Percentiles rank a stretch among this genome's conserved stretches.
Conservation (phyloP, 2,888 invertebrate species). For the Ormyrus nitidulus region DNA sequence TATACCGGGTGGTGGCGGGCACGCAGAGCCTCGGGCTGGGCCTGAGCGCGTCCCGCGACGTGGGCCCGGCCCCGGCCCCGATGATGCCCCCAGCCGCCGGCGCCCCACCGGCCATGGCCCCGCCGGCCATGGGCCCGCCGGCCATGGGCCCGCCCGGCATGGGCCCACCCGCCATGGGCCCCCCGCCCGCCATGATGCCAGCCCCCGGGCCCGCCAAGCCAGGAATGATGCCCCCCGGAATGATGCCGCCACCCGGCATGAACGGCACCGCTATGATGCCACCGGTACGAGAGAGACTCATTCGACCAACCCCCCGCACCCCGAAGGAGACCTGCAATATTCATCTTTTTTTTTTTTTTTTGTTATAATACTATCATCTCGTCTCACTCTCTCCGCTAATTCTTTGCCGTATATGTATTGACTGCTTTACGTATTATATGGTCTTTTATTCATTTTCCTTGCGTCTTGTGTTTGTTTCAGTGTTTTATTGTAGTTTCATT, state of each 20-base stretch:
- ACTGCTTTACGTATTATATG: not conserved
- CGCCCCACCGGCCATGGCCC: conserved; percentile 59
- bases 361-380: not conserved
- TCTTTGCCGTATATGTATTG: not conserved
- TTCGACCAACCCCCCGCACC: conserved; percentile 56
- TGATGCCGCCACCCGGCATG: conserved; percentile 8
- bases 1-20: conserved; percentile 86
- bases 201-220: too few relatives aligned
- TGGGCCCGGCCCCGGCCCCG: conserved; percentile 73
- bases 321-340: too few relatives aligned
- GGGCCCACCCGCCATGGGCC: not conserved
- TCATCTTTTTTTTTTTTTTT: too few relatives aligned
- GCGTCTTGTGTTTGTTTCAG: conserved; percentile 14
- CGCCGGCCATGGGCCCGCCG: conserved; percentile 66
- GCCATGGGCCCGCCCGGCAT: conserved; percentile 37
- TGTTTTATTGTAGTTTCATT: too few relatives aligned
- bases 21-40: conserved; percentile 86
- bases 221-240: conserved; percentile 22
- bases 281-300: conserved; percentile 74
- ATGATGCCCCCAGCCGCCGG: conserved; percentile 53
- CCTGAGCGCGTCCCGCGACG: conserved; percentile 78
- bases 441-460: conserved; percentile 1
- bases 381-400: not conserved
- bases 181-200: conserved; percentile 22
- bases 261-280: conserved; percentile 60